Conservation (phyloP, 2,113 vertebrate species). For the Beaufortia kweichowensis region DNA sequence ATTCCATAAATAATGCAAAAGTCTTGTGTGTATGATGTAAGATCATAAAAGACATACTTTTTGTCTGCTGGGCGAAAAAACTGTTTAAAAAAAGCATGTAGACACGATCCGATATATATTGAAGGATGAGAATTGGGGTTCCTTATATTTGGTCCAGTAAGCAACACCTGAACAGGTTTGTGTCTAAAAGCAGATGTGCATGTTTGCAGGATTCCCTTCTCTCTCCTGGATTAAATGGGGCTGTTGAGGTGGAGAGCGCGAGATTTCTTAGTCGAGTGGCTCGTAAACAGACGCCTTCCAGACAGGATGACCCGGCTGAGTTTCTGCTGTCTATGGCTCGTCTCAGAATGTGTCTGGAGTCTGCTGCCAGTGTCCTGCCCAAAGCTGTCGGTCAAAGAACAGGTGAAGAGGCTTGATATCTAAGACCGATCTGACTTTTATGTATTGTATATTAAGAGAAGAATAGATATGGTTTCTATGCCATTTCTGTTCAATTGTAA, state of each 20-base stretch:
- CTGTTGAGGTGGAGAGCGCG: slow-evolving; percentile 34
- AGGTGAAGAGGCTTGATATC: slow-evolving; percentile 43
- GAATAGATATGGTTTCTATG: no score
- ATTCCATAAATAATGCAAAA: no score
- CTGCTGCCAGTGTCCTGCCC: slow-evolving; percentile 61
- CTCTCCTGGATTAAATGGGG: slow-evolving; percentile 43
- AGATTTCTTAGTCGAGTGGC: slow-evolving; percentile 66
- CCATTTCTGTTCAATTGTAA: no score
- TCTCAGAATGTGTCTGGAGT: slow-evolving; percentile 64
- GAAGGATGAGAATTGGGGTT: no score
- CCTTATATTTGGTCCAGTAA: background rate
- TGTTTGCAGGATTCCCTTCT: slow-evolving; percentile 66
- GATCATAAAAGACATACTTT: no score
- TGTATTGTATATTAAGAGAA: no score
- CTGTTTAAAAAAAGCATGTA: no score
- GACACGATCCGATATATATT: no score
- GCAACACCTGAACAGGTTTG: background rate
- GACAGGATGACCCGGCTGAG: slow-evolving; percentile 62
- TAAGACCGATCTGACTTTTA: no score
- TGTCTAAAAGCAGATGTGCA: background rate
- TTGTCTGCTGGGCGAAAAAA: no score
- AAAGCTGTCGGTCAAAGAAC: background rate
- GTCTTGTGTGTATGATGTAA: no score
- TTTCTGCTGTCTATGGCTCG: slow-evolving; percentile 69
- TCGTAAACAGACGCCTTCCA: slow-evolving; percentile 58